These are phyloP conservation scores for Rachycentron canadum DNA, from an alignment of 2,797 vertebrate genomes.

Conservation along the genomic window DNA sequence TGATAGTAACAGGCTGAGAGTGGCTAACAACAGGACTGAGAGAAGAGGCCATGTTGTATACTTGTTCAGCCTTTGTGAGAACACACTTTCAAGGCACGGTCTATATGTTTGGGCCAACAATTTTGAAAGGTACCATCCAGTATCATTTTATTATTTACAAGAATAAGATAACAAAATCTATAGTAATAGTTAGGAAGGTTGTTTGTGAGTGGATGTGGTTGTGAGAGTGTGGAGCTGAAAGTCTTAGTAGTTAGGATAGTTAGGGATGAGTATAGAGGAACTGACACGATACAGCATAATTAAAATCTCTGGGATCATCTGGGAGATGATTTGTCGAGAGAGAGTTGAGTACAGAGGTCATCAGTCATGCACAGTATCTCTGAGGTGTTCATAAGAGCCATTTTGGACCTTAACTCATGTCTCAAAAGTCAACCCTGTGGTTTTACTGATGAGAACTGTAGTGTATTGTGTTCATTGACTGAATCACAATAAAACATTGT, in stretches of 20 bases:
- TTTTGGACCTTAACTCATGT: slow-evolving; percentile 56
- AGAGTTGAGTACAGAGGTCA: slow-evolving; percentile 62
- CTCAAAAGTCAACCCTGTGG: slow-evolving; percentile 28
- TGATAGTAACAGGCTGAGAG: background rate
- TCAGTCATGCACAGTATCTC: slow-evolving; percentile 75
- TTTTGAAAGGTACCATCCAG: background rate
- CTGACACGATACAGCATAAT: slow-evolving; percentile 61
- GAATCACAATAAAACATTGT: slow-evolving; percentile 40
- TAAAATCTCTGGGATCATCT: slow-evolving; percentile 44
- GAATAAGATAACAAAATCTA: slow-evolving; percentile 1
- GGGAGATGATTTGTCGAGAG: slow-evolving; percentile 61
- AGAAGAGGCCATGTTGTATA: background rate
- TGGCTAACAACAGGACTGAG: background rate
- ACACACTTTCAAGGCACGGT: background rate
- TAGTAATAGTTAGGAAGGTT: slow-evolving; percentile 8
- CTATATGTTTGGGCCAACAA: background rate
- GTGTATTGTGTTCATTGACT: slow-evolving; percentile 25
- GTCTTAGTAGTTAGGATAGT: slow-evolving; percentile 81
- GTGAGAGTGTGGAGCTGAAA: slow-evolving; percentile 84
- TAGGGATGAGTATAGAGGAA: slow-evolving; percentile 50
- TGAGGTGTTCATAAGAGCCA: slow-evolving; percentile 71
- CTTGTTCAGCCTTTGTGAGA: background rate
- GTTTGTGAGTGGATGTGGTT: slow-evolving; percentile 16
- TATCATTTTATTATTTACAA: slow-evolving; percentile 9
- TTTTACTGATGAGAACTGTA: slow-evolving; percentile 38